Conservation (phyloP, 2,888 invertebrate species). For the Aproaerema taeniolella region DNA sequence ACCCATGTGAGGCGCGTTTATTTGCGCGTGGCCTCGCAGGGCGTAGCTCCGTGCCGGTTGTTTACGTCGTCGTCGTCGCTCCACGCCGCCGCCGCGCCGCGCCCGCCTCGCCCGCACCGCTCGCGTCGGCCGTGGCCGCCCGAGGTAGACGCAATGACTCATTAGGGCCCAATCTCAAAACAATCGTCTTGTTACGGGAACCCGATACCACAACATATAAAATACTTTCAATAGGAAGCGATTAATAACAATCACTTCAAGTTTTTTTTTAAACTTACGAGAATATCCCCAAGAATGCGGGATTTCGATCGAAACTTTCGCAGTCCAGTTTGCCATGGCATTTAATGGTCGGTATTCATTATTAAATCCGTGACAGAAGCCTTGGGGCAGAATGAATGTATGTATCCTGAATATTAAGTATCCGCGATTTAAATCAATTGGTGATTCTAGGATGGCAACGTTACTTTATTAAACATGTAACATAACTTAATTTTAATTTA, state of each 20-base stretch:
- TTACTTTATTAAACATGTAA: no score
- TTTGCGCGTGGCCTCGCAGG: slow-evolving; percentile 54
- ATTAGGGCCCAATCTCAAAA: background rate
- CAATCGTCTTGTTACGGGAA: slow-evolving; percentile 1
- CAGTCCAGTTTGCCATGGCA: slow-evolving; percentile 6
- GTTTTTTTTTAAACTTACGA: no score
- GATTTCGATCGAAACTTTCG: no score
- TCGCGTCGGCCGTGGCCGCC: background rate
- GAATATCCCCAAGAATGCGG: no score
- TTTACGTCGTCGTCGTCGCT: slow-evolving; percentile 38
- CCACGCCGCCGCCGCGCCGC: background rate
- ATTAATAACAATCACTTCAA: background rate
- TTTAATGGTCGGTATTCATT: background rate
- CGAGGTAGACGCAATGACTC: slow-evolving; percentile 6
- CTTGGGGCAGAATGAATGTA: background rate
- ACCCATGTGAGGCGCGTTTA: slow-evolving; percentile 56
- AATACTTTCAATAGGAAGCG: background rate
- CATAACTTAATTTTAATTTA: no score
- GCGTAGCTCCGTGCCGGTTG: slow-evolving; percentile 41
- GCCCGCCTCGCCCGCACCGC: no score
- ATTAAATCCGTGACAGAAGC: background rate
- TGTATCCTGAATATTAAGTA: no score
- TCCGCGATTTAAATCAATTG: no score
- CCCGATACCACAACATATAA: background rate
- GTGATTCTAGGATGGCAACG: no score